A percentile compares a stretch with the other conserved stretches of the same genome.
These are phyloP conservation scores for Apamea sordens DNA, from an alignment of 2,888 invertebrate species.

Conservation along the genomic window DNA sequence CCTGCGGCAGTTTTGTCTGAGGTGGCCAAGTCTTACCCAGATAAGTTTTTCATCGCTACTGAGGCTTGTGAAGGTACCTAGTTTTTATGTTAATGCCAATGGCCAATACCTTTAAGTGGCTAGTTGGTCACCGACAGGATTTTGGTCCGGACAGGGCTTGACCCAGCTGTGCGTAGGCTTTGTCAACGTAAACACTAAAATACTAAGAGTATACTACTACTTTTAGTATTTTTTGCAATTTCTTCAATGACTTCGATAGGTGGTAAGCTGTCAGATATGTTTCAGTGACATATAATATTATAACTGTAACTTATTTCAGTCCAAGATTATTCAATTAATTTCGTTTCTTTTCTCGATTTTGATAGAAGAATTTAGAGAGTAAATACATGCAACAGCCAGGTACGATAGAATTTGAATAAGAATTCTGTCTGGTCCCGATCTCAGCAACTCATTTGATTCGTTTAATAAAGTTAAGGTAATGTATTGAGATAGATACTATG, in stretches of 20 bases:
- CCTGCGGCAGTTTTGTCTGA: constrained; percentile 89
- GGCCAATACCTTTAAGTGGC: background rate
- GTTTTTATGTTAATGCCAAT: background rate
- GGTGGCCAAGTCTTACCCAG: constrained; percentile 90
- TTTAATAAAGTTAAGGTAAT: background rate
- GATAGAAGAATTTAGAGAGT: background rate
- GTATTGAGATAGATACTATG: background rate
- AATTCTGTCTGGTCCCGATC: background rate
- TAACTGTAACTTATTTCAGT: background rate
- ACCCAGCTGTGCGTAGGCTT: background rate
- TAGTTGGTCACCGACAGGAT: background rate
- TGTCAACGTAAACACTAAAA: too few relatives aligned
- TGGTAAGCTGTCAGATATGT: background rate
- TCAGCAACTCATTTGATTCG: background rate
- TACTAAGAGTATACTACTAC: too few relatives aligned
- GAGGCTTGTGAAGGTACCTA: constrained; percentile 94
- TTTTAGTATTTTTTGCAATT: background rate
- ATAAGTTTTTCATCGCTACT: constrained; percentile 93
- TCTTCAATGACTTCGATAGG: background rate
- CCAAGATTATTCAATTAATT: background rate
- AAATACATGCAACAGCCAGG: background rate
- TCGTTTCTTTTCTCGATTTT: background rate
- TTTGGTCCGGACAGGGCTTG: background rate
- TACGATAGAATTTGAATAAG: too few relatives aligned
- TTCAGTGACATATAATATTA: background rate